phyloP scores from a whole-genome alignment of 2,113 vertebrate species.

The Merops nubicus region DNA sequence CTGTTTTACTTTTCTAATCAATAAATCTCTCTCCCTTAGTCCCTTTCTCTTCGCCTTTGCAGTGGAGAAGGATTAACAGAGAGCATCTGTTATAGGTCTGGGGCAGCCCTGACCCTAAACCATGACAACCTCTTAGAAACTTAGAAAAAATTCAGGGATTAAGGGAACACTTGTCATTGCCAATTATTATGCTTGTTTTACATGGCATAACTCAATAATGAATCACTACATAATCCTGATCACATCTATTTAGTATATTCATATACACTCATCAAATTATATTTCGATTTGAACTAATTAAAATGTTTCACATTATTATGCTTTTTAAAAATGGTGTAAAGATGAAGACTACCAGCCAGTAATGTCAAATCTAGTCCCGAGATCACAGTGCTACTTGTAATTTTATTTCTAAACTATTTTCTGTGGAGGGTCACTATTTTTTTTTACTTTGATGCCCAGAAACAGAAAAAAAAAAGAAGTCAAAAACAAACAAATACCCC shows the following conservation, averaged over 20 bases:
- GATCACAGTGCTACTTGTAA: not conserved
- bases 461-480: not conserved
- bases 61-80: no score
- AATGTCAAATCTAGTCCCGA: not conserved
- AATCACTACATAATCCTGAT: conserved; percentile 20
- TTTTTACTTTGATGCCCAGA: not conserved
- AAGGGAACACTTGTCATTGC: not conserved
- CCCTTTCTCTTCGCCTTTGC: no score
- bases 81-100: no score
- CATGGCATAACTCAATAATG: not conserved
- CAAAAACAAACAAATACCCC: no score
- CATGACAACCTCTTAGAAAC: no score
- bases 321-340: not conserved
- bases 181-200: not conserved
- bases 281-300: conserved; percentile 38
- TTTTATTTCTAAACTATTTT: not conserved
- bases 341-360: not conserved
- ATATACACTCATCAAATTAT: conserved; percentile 15
- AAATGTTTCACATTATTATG: conserved; percentile 30
- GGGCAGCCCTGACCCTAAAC: no score
- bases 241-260: conserved; percentile 18
- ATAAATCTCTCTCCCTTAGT: no score
- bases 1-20: no score
- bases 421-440: not conserved
- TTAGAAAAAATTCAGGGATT: not conserved